Evolutionary conservation across 2,888 invertebrate species (phyloP), one percentile per base, ranked within the genome.

Genomic region (Drosophila hamatofila): DNA sequence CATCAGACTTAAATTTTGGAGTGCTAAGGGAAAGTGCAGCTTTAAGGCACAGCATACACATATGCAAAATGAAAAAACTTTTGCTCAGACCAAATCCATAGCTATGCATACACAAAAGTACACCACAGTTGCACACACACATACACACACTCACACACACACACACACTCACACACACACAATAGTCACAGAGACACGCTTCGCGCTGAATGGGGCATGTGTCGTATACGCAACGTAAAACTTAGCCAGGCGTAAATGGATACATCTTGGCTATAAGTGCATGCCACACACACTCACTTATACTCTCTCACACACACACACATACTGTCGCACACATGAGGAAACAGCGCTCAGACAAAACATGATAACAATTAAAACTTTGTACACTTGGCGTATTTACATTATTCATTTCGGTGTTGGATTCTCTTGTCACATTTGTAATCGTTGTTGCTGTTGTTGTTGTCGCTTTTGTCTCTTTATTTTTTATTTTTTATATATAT

Each of bases 351-450:
- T 75, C 75, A 89, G 82, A 83, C 88, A 84, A 84, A 84, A 84
- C 89, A 90, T 86, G 89, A 90, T 90, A 86, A 86, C 85, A 86
- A 86, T 86, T 86, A 86, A 86, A 86, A 86, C 87, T 86, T 86
- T 90, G 85, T 81, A 86, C 85, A 86, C 89, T 86, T 86, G 90
- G 83, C 88, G 90, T 88, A 85, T 89, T 88, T 89, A 88, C 83
- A 83, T 83, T 83, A 83, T 84, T 84, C 90, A 89, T 84, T 89
- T 85, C 75, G 80, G 56, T 82, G 87, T 83, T 89, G 83, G 89
- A 83, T 88, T 77, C 80, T 73, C 90, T 76, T 85, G 84, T 85
- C 90, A 88, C 84, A 88, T 85, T 85, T 67, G 75, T 75, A 80
- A 74, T 72, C 63, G 78, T 71, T 65, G 37, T 42, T 58, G 56